Percentiles rank a stretch among this genome's conserved stretches.
Conservation (phyloP, 2,888 invertebrate genomes). For the Synergus itoensis region DNA sequence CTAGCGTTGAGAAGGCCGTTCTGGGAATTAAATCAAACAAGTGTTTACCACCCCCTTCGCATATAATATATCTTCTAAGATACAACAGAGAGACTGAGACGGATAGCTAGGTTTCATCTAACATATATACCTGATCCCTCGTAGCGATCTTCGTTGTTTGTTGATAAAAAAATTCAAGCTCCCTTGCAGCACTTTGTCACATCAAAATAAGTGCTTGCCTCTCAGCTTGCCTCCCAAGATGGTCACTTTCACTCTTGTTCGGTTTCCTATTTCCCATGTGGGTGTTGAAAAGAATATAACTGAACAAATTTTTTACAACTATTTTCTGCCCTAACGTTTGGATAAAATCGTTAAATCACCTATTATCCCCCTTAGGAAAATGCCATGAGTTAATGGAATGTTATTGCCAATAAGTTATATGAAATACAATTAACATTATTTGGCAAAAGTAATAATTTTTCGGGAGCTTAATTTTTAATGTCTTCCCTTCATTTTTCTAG, state of each 20-base stretch:
- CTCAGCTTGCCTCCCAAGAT: background rate
- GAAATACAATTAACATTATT: background rate
- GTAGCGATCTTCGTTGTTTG: slow-evolving; percentile 37
- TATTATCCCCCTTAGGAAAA: background rate
- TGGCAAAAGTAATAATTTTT: background rate
- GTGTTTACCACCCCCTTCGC: slow-evolving; percentile 70
- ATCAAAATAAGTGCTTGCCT: slow-evolving; percentile 11
- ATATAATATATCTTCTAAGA: slow-evolving; percentile 70
- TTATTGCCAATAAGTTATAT: background rate
- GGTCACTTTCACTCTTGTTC: background rate
- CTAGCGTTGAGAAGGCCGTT: slow-evolving; percentile 65
- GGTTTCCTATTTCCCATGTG: slow-evolving; percentile 11
- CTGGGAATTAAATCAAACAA: slow-evolving; percentile 74
- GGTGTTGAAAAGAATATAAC: background rate
- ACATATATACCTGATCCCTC: slow-evolving; percentile 49
- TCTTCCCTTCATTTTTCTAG: slow-evolving; percentile 12
- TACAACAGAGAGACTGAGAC: slow-evolving; percentile 65
- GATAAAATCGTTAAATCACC: background rate
- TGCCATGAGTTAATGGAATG: background rate
- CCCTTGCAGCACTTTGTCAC: slow-evolving; percentile 36
- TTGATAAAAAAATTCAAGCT: slow-evolving; percentile 35
- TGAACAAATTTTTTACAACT: background rate
- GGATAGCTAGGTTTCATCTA: slow-evolving; percentile 62
- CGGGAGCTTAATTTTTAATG: background rate
- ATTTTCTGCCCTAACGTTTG: no score